phyloP scores from a whole-genome alignment of 2,888 invertebrate species.

The Dynastes tityus region DNA sequence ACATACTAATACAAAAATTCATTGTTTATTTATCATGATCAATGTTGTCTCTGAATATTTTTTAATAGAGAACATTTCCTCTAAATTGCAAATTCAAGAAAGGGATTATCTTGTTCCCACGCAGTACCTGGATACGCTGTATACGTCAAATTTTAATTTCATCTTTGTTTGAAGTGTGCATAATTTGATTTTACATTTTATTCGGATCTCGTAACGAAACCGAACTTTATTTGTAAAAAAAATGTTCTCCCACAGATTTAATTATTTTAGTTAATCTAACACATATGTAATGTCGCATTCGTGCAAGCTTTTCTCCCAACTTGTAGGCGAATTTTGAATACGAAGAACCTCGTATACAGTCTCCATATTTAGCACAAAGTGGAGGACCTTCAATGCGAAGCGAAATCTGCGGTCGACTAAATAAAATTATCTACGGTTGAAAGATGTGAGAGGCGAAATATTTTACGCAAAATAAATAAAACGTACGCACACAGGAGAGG shows the following conservation, averaged over 20 bases:
- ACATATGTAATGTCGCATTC: neutral
- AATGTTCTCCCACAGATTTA: neutral
- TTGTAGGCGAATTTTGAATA: neutral
- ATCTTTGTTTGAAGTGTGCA: no score
- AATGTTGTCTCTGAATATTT: no score
- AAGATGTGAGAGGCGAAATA: conserved; percentile 22
- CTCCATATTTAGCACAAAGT: neutral
- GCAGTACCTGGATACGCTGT: no score
- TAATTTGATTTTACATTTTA: no score
- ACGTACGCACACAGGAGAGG: conserved; percentile 2
- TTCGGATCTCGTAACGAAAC: no score
- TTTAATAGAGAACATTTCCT: no score
- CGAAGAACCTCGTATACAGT: neutral
- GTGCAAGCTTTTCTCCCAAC: neutral
- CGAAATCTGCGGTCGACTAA: neutral
- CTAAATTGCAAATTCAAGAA: no score
- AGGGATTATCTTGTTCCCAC: no score
- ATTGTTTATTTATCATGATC: no score
- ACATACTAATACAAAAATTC: no score
- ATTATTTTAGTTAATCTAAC: neutral
- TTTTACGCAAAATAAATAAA: conserved; percentile 33
- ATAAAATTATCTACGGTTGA: conserved; percentile 25
- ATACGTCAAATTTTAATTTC: no score
- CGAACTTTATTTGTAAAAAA: no score
- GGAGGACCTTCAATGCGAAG: neutral